These are phyloP conservation scores for Meriones psammophilus DNA, from an alignment of 2,797 vertebrate species.

Conservation along the genomic window DNA sequence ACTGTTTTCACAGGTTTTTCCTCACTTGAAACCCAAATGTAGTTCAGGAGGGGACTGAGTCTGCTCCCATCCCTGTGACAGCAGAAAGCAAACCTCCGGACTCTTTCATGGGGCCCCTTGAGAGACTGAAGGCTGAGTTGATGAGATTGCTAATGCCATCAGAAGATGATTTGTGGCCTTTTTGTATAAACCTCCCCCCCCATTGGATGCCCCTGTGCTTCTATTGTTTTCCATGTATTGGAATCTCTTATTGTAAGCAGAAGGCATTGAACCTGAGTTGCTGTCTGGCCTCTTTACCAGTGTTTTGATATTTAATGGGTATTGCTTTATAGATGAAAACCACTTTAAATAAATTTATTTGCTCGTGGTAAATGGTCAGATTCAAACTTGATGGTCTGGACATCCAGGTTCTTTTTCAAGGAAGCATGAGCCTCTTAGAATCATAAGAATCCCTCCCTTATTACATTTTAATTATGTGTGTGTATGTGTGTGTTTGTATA, in stretches of 20 bases:
- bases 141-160: background rate
- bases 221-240: background rate
- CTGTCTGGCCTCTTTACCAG: background rate
- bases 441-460: background rate
- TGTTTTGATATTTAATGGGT: background rate
- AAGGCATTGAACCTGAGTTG: constrained; percentile 2
- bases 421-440: background rate
- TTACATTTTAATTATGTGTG: too few relatives aligned
- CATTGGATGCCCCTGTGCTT: background rate
- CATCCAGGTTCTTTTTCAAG: background rate
- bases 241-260: background rate
- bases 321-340: background rate
- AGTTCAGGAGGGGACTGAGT: background rate
- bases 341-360: background rate
- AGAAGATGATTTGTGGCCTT: background rate
- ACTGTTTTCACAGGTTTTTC: background rate
- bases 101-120: background rate
- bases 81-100: background rate
- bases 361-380: background rate
- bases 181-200: too few relatives aligned
- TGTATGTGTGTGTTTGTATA: background rate
- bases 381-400: background rate
- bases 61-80: too few relatives aligned
- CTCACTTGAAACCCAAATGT: background rate
- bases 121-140: background rate